Base-by-base conservation (phyloP, 2,797 vertebrate genomes). In the Cryptoprocta ferox region DNA sequence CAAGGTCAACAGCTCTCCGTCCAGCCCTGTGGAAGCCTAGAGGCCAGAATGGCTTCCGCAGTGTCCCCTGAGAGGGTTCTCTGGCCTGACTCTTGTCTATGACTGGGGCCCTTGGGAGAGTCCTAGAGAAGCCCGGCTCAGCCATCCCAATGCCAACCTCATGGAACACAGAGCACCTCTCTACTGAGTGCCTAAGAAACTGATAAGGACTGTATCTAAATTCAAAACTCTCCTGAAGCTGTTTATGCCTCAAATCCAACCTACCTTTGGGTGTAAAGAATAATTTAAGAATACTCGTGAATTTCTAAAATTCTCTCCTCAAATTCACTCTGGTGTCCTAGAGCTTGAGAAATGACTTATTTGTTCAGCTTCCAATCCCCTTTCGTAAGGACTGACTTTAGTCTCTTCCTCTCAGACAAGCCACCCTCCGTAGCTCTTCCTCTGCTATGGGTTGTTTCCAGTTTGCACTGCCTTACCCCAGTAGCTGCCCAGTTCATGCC, bases 161-260 rank as follows among this genome's bases (percentile, higher is more conserved):
- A 56, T 6, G 21, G 53, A 39, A 91, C 73, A 95, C 28, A 86
- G 37, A 84, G 9, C 7, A 19, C 28, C 37, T 75, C 82, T 94
- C 68, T 68, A 37, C 24, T 30, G 37, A 84, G 35, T 82, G 48
- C n/a, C 92, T n/a, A 78, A 48, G n/a, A 71, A 91, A 84, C 79
- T 50, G 50, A 81, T 15, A 85, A 2, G 45, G 37, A 83, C 75
- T 66, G 8, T 15, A 96, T 28, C 32, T 94, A 90, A 70, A 92
- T 79, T 75, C 26, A 89, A 83, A 91, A 93, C 73, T 82, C 90
- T 97, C 68, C 94, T 76, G 2, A 94, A 96, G 86, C n/a, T 95
- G 26, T 86, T 96, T 80, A 92, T 90, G 39, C 15, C 75, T 86
- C 48, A 75, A 79, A 9, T 84, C n/a, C 53, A 94, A 35, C 6